These are phyloP conservation scores for Lycophotia porphyrea DNA, from an alignment of 2,888 invertebrate genomes.

Conservation along the genomic window DNA sequence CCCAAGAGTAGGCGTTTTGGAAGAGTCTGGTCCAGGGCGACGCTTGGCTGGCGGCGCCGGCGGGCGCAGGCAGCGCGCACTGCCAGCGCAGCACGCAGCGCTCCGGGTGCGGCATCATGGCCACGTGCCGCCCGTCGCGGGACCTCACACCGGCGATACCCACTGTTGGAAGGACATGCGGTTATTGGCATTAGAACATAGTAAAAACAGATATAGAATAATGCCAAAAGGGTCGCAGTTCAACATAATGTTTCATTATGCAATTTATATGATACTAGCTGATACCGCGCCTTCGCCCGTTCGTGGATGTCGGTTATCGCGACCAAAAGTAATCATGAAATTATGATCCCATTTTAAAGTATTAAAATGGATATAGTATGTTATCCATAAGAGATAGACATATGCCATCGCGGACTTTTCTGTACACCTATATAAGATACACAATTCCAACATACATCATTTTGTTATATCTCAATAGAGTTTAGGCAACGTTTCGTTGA, in stretches of 20 bases:
- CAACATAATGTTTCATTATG: not conserved
- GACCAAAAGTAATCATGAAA: no score
- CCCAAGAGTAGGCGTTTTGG: conserved; percentile 96
- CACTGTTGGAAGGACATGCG: conserved; percentile 77
- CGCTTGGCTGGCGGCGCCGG: conserved; percentile 85
- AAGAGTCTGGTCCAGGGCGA: conserved; percentile 98
- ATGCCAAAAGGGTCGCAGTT: not conserved
- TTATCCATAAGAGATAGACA: no score
- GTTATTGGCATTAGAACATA: not conserved
- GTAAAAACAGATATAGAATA: not conserved
- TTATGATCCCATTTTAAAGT: no score
- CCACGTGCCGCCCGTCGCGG: conserved; percentile 97
- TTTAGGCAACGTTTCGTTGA: no score
- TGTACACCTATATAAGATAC: no score
- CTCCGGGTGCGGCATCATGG: conserved; percentile 99
- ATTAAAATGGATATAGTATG: no score
- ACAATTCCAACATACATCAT: no score
- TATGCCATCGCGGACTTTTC: no score
- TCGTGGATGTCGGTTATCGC: no score
- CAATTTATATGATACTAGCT: no score
- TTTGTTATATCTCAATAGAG: no score
- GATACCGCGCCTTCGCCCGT: no score
- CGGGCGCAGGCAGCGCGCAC: conserved; percentile 77
- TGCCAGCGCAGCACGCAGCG: conserved; percentile 97
- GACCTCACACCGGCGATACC: conserved; percentile 98